Base-by-base conservation (phyloP, 2,113 vertebrate genomes). In the Perca flavescens region DNA sequence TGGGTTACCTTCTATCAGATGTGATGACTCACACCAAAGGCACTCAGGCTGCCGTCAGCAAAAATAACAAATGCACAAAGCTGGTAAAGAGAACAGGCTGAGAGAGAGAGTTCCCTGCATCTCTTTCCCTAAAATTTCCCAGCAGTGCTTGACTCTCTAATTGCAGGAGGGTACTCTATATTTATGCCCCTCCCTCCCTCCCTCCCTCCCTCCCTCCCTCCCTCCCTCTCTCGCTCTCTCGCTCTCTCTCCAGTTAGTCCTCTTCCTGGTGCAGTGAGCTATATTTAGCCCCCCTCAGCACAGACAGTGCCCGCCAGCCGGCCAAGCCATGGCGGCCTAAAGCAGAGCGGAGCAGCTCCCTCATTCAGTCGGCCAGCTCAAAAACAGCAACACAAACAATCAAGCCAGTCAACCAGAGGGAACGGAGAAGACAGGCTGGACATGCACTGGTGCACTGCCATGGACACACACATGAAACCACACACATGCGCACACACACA, bases 251-350 rank as follows among this genome's bases (percentile, higher is more conserved):
- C 28, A 57, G 83, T 74, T 87, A 46, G 83, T 82, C 87, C 86
- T 86, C 90, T 88, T 92, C 83, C 90, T 91, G 89, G 80, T 89
- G 91, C 89, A 91, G 83, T 68, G 89, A 78, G 86, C 90, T 94
- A 94, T 91, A 94, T 94, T 92, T 94, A 94, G 86, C 74, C 71
- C 61, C 70, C 79, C 84, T 64, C 69, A 47, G 85, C 70, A 80
- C 88, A 91, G 89, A 89, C 85, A 70, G 83, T 89, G 79, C 90
- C 88, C 86, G 70, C 85, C 89, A 87, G 93, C 85, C 78, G 50
- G 88, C 82, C 85, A 78, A 84, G 80, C 88, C 67, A 2, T 72
- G 83, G 63, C 72, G 71, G 87, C 77, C 88, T 57, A 61, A 79
- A 90, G 77, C 83, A 4, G 75, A 68, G 53, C 12, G 13, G 53